These are phyloP conservation scores for Eilema griseolum DNA, from an alignment of 2,888 invertebrate species.

Conservation along the genomic window DNA sequence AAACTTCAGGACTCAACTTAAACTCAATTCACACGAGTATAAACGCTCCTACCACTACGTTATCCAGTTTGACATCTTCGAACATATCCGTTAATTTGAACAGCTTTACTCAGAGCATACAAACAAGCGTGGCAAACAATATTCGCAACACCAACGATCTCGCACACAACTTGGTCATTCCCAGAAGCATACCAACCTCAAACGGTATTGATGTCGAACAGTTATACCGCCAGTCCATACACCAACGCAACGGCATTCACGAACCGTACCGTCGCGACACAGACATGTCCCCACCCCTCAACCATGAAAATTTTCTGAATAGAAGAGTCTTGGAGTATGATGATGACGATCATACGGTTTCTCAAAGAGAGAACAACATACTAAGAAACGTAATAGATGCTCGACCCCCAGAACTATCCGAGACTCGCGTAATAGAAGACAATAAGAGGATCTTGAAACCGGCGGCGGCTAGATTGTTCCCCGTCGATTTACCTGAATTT, in stretches of 20 bases:
- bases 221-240: slow-evolving; percentile 61
- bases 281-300: slow-evolving; percentile 69
- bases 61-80: slow-evolving; percentile 68
- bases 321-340: slow-evolving; percentile 79
- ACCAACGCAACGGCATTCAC: slow-evolving; percentile 76
- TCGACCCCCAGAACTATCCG: slow-evolving; percentile 70
- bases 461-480: slow-evolving; percentile 76
- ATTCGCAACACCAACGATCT: slow-evolving; percentile 70
- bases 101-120: slow-evolving; percentile 57
- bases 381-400: slow-evolving; percentile 65
- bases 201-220: slow-evolving; percentile 81
- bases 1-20: slow-evolving; percentile 64
- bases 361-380: slow-evolving; percentile 66
- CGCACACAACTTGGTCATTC: slow-evolving; percentile 78
- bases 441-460: slow-evolving; percentile 77
- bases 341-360: slow-evolving; percentile 72
- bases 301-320: slow-evolving; percentile 75
- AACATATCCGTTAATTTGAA: slow-evolving; percentile 74
- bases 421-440: slow-evolving; percentile 72
- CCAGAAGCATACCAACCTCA: slow-evolving; percentile 64
- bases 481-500: slow-evolving; percentile 71
- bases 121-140: slow-evolving; percentile 70
- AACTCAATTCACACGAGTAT: slow-evolving; percentile 62
- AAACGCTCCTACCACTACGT: slow-evolving; percentile 65
- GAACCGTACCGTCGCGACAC: slow-evolving; percentile 70